Conservation (phyloP, 2,888 invertebrate genomes). For the Sarcophaga carnaria region DNA sequence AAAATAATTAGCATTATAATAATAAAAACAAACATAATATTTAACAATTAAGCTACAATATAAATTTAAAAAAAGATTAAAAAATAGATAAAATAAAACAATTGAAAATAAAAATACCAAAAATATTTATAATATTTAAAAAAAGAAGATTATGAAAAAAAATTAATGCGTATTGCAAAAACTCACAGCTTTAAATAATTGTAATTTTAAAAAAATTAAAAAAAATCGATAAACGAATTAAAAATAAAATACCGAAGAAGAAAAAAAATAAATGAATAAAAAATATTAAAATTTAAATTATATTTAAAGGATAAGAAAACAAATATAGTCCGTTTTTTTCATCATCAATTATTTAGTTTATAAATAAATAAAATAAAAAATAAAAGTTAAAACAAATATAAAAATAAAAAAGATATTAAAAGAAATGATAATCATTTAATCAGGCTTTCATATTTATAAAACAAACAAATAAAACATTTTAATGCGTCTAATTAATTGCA, state of each 20-base stretch:
- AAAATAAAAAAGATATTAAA: conserved; percentile 35
- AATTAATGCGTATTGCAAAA: conserved; percentile 73
- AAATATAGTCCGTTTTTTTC: conserved; percentile 14
- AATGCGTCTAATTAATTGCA: background rate
- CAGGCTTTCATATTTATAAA: conserved; percentile 34
- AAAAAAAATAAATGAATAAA: conserved; percentile 11
- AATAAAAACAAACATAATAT: conserved; percentile 63
- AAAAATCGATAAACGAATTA: conserved; percentile 69
- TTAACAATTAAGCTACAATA: conserved; percentile 67
- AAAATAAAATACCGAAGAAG: conserved; percentile 9
- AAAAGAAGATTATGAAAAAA: conserved; percentile 56
- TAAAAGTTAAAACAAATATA: background rate
- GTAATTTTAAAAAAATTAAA: conserved; percentile 71
- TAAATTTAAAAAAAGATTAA: conserved; percentile 26
- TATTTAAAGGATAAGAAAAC: conserved; percentile 12
- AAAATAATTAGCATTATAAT: conserved; percentile 56
- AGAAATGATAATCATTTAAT: conserved; percentile 54
- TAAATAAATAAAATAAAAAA: conserved; percentile 17
- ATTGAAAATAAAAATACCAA: conserved; percentile 41
- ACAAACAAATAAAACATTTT: background rate
- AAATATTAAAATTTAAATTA: conserved; percentile 17
- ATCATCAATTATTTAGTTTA: conserved; percentile 42
- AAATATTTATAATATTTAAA: conserved; percentile 32
- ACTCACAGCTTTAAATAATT: conserved; percentile 80
- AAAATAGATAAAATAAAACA: conserved; percentile 37